Conservation (phyloP, 2,888 invertebrate genomes). For the Patella caerulea region DNA sequence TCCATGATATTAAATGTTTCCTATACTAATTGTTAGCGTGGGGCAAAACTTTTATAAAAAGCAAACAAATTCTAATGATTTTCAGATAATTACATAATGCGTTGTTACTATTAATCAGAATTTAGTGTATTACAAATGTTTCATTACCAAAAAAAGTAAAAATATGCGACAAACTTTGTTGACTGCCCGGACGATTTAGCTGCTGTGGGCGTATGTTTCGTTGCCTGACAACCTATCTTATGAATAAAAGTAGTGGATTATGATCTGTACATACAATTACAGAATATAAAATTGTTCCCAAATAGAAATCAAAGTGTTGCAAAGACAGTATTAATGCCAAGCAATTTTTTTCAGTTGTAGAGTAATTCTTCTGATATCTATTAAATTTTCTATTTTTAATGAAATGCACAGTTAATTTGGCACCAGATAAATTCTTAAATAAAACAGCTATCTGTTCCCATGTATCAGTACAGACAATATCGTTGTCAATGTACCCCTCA, state of each 20-base stretch:
- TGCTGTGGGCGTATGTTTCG: no score
- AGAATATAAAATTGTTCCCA: constrained; percentile 20
- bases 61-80: no score
- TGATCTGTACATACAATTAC: constrained; percentile 40
- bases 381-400: constrained; percentile 34
- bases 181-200: no score
- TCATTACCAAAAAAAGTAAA: no score
- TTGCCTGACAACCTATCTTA: constrained; percentile 12
- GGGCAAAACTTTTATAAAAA: no score
- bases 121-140: no score
- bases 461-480: constrained; percentile 20
- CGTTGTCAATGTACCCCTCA: constrained; percentile 39
- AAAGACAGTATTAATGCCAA: constrained; percentile 40
- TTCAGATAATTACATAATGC: no score
- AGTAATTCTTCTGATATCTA: constrained; percentile 42
- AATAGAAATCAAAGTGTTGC: constrained; percentile 40
- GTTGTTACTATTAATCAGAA: no score
- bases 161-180: no score
- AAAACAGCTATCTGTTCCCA: constrained; percentile 27
- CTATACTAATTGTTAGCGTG: no score
- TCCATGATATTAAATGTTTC: no score
- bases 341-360: constrained; percentile 38
- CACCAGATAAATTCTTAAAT: constrained; percentile 14
- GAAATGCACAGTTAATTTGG: constrained; percentile 26
- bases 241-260: constrained; percentile 40